Conservation (phyloP, 2,113 vertebrate genomes). For the Acrocephalus arundinaceus region DNA sequence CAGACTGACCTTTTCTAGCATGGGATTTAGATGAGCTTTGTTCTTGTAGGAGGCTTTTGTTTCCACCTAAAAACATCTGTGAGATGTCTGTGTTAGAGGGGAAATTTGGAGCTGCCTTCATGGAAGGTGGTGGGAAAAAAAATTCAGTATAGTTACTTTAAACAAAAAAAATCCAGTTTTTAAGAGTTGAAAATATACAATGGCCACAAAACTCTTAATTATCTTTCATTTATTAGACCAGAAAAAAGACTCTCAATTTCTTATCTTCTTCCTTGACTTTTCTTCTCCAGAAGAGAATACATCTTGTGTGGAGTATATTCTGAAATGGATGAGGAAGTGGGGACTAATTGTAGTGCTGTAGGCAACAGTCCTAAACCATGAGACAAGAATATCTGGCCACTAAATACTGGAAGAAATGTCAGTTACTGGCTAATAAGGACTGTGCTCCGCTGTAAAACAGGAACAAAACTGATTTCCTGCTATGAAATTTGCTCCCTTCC, state of each 20-base stretch:
- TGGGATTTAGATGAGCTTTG: not conserved
- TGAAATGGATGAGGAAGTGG: not conserved
- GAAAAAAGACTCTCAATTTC: not conserved
- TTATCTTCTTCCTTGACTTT: not conserved
- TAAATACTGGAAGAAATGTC: not conserved
- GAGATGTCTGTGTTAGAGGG: not conserved
- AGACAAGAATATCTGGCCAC: not conserved
- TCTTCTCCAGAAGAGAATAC: not conserved
- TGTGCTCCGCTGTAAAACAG: not conserved
- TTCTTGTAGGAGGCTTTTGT: not conserved
- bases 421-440: not conserved
- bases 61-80: not conserved
- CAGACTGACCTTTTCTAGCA: not conserved
- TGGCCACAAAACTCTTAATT: not conserved
- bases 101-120: not conserved
- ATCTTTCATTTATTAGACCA: not conserved
- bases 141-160: not conserved
- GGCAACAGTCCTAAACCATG: not conserved
- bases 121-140: not conserved
- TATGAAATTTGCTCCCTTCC: not conserved
- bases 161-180: not conserved
- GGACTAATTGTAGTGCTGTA: not conserved
- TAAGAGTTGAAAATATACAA: not conserved
- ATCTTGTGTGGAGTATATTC: not conserved
- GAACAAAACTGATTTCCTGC: not conserved